Conservation (phyloP, 2,888 invertebrate species). For the Thyatira batis region DNA sequence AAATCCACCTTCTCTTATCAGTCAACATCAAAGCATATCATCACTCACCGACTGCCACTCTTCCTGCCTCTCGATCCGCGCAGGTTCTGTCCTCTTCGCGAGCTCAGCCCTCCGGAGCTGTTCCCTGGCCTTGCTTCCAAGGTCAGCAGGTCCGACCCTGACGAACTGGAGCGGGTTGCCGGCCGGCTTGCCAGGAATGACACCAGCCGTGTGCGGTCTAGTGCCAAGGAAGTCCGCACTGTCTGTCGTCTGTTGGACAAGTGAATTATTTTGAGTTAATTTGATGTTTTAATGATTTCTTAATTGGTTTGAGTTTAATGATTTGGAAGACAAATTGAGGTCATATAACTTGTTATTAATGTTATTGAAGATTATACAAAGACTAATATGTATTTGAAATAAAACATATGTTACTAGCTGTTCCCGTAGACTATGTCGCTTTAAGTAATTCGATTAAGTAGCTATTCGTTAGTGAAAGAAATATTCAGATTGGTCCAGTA, state of each 20-base stretch:
- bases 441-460: too few relatives aligned
- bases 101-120: conserved; percentile 93
- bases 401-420: too few relatives aligned
- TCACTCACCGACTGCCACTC: conserved; percentile 94
- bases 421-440: too few relatives aligned
- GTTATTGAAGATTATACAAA: too few relatives aligned
- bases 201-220: conserved; percentile 82
- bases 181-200: conserved; percentile 91
- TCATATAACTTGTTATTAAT: too few relatives aligned
- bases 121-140: conserved; percentile 92
- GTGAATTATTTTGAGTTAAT: conserved; percentile 3
- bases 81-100: conserved; percentile 91
- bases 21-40: too few relatives aligned
- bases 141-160: conserved; percentile 92
- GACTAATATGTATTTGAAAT: too few relatives aligned
- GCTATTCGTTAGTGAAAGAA: too few relatives aligned
- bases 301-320: background rate
- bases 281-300: background rate
- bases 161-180: conserved; percentile 95
- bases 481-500: too few relatives aligned
- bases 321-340: too few relatives aligned
- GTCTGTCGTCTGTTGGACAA: conserved; percentile 68
- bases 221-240: conserved; percentile 78
- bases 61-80: conserved; percentile 91
- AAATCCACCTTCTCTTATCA: too few relatives aligned